phyloP scores from a whole-genome alignment of 92 coral and sea anemone species.

The Montipora capitata region DNA sequence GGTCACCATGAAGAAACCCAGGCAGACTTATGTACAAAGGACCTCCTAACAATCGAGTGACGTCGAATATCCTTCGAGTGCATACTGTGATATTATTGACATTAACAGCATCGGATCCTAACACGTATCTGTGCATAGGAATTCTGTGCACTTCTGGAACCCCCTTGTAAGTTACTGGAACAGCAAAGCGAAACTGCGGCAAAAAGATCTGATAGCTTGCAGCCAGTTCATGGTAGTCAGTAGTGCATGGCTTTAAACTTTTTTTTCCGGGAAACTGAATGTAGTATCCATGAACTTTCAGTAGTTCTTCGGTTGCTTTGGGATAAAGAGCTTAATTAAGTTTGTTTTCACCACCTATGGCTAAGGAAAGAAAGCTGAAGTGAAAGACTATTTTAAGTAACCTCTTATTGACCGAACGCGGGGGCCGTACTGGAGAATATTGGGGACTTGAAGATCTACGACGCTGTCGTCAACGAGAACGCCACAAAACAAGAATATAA shows the following conservation, averaged over 20 bases:
- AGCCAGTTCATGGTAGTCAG: conserved; percentile 52
- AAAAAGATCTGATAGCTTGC: conserved; percentile 75
- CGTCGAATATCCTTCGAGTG: conserved; percentile 81
- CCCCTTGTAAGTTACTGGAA: conserved; percentile 60
- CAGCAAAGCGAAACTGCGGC: conserved; percentile 51
- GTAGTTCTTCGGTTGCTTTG: conserved; percentile 54
- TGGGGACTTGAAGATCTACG: too few species aligned
- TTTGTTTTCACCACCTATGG: conserved; percentile 65
- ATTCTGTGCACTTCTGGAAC: conserved; percentile 64
- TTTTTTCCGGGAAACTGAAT: conserved; percentile 67
- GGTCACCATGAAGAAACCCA: conserved; percentile 78
- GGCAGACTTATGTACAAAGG: conserved; percentile 81
- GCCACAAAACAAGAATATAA: too few species aligned
- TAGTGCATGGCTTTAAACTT: conserved; percentile 71
- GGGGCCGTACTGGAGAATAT: too few species aligned
- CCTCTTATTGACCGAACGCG: too few species aligned
- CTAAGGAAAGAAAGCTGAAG: conserved; percentile 35
- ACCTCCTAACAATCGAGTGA: conserved; percentile 41
- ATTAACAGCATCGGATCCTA: conserved; percentile 48
- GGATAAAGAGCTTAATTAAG: conserved; percentile 66
- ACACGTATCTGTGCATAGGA: conserved; percentile 70
- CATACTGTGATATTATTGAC: conserved; percentile 73
- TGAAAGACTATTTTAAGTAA: too few species aligned
- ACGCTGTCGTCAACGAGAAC: too few species aligned
- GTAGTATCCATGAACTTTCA: conserved; percentile 75